These are phyloP conservation scores for Congeria kusceri DNA, from an alignment of 2,888 invertebrate species.

Conservation along the genomic window DNA sequence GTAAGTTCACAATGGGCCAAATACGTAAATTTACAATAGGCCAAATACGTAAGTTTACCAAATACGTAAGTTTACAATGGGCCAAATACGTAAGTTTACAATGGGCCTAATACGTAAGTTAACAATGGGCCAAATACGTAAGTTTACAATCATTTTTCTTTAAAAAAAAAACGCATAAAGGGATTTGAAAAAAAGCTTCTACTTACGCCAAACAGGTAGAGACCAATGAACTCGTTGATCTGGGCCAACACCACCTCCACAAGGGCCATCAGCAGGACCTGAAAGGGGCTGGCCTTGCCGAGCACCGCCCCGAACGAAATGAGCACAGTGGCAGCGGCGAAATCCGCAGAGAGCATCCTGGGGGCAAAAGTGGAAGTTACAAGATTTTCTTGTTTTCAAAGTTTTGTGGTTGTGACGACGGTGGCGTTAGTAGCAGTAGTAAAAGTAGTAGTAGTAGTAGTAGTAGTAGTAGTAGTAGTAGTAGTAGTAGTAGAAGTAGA, in stretches of 20 bases:
- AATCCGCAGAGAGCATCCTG: slow-evolving; percentile 86
- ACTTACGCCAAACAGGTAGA: slow-evolving; percentile 76
- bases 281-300: slow-evolving; percentile 86
- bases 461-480: neutral
- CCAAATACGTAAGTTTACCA: too few relatives aligned
- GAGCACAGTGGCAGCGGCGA: slow-evolving; percentile 85
- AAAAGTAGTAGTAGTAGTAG: too few relatives aligned
- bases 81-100: too few relatives aligned
- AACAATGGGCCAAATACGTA: too few relatives aligned
- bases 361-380: slow-evolving; percentile 1
- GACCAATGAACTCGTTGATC: slow-evolving; percentile 85
- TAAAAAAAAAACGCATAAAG: too few relatives aligned
- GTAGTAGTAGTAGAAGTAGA: neutral
- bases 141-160: too few relatives aligned
- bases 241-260: slow-evolving; percentile 85
- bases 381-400: neutral
- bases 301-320: slow-evolving; percentile 87
- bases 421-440: too few relatives aligned
- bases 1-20: too few relatives aligned
- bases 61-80: too few relatives aligned
- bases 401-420: neutral
- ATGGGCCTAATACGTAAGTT: too few relatives aligned
- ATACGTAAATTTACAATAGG: too few relatives aligned
- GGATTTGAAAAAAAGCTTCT: neutral
- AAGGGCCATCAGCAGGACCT: slow-evolving; percentile 85